Evolutionary conservation across 1,140 invertebrate genomes (phyloP).

Genomic region (Colletes latitarsis): DNA sequence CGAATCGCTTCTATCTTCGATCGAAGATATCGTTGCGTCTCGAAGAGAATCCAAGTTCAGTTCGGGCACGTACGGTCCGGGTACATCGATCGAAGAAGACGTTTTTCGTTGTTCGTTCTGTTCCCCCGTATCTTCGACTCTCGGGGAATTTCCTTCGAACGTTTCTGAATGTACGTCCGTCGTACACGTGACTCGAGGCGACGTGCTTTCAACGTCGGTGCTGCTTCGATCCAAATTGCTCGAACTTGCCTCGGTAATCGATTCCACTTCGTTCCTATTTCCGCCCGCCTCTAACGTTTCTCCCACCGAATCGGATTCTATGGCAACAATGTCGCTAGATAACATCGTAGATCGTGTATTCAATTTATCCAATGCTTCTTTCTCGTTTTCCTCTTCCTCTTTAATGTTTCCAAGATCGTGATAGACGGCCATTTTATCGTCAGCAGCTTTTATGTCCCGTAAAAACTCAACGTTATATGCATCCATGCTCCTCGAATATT

Average conservation of each 20-base stretch:
- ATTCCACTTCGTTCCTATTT: constrained; percentile 17
- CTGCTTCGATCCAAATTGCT: background rate
- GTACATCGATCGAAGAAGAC: constrained; percentile 55
- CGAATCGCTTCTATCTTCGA: constrained; percentile 28
- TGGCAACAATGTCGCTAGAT: background rate
- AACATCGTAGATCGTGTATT: background rate
- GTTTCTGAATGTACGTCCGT: background rate
- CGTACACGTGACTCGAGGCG: background rate
- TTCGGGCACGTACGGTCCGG: constrained; percentile 71
- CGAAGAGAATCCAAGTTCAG: constrained; percentile 75
- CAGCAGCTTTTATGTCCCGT: constrained; percentile 51
- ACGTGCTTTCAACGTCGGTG: background rate
- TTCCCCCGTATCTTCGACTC: constrained; percentile 42
- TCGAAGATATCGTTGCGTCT: constrained; percentile 73
- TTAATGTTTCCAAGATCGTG: constrained; percentile 71
- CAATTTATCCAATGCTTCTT: constrained; percentile 1
- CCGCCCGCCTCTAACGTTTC: constrained; percentile 49
- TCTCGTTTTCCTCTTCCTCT: constrained; percentile 67
- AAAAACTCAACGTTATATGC: constrained; percentile 57
- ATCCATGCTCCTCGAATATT: constrained; percentile 32
- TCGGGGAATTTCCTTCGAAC: background rate
- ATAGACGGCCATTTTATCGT: constrained; percentile 58
- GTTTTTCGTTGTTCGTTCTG: constrained; percentile 53
- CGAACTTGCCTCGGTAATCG: no score
- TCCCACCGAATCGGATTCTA: no score